A percentile compares a stretch with the other conserved stretches of the same genome.
Conservation (phyloP, 2,797 vertebrate species). For the Bryconaethiops microstoma region DNA sequence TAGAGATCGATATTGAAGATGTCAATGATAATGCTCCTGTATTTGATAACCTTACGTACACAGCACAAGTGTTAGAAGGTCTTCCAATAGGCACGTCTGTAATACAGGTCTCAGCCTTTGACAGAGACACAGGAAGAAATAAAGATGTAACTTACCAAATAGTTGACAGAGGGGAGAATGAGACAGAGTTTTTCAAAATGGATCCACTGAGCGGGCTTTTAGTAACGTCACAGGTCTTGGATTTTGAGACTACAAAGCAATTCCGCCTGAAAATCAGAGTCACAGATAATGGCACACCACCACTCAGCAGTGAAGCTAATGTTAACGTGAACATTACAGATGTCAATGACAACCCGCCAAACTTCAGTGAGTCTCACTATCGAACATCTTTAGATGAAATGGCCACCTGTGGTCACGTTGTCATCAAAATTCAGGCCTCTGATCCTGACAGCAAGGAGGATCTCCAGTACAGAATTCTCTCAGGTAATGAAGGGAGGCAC, state of each 20-base stretch:
- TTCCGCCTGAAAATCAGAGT: constrained; percentile 87
- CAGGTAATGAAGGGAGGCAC: constrained; percentile 90
- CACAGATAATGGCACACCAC: constrained; percentile 82
- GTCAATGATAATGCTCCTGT: constrained; percentile 90
- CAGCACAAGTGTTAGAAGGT: constrained; percentile 79
- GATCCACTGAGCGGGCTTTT: constrained; percentile 84
- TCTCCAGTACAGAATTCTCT: constrained; percentile 92
- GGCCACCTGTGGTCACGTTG: constrained; percentile 92
- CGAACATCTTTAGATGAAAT: constrained; percentile 88
- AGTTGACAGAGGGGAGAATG: constrained; percentile 73
- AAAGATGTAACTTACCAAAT: constrained; percentile 86
- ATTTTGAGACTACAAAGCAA: constrained; percentile 84
- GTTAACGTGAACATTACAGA: constrained; percentile 87
- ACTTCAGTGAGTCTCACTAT: constrained; percentile 87
- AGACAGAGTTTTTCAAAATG: constrained; percentile 85
- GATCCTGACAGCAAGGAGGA: constrained; percentile 86
- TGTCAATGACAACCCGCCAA: constrained; percentile 93
- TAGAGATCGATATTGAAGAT: constrained; percentile 92
- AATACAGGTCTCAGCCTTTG: constrained; percentile 82
- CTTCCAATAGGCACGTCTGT: constrained; percentile 84
- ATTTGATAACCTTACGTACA: constrained; percentile 83
- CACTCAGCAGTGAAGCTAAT: constrained; percentile 82
- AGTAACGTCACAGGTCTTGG: constrained; percentile 82
- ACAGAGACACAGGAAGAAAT: constrained; percentile 88
- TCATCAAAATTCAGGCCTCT: constrained; percentile 95